Conservation (phyloP, 2,797 vertebrate species). For the Anniella stebbinsi region DNA sequence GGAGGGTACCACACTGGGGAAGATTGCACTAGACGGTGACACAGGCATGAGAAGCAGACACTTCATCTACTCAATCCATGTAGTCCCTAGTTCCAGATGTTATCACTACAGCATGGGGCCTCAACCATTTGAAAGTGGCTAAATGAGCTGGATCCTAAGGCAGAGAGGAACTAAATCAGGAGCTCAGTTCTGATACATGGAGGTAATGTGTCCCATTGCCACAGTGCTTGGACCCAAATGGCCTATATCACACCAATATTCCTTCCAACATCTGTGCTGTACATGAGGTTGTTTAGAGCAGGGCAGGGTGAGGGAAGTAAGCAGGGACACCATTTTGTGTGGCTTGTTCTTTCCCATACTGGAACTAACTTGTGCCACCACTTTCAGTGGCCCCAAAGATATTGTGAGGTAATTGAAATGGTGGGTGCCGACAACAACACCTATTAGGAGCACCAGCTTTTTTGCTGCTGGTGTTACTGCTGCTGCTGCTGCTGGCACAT, state of each 20-base stretch:
- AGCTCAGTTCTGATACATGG: neutral
- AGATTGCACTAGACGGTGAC: neutral
- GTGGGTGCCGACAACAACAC: neutral
- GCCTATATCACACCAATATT: neutral
- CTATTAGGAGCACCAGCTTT: too few relatives aligned
- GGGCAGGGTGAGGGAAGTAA: neutral
- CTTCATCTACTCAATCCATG: neutral
- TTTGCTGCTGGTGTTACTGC: too few relatives aligned
- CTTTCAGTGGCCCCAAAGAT: neutral
- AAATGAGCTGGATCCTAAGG: neutral
- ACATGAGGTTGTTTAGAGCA: neutral
- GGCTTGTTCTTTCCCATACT: neutral
- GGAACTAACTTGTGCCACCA: neutral
- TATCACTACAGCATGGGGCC: too few relatives aligned
- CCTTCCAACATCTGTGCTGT: neutral
- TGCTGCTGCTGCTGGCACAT: too few relatives aligned
- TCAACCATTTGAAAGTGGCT: neutral
- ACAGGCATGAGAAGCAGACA: neutral
- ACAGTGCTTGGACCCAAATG: neutral
- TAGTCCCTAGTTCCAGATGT: neutral
- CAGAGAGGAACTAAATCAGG: neutral
- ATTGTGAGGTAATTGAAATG: too few relatives aligned
- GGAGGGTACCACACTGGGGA: neutral
- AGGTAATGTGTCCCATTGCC: neutral
- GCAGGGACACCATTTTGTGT: neutral